A percentile compares a stretch with the other conserved stretches of the same genome.
These are phyloP conservation scores for Pterois miles DNA, from an alignment of 2,797 vertebrate species.

Conservation along the genomic window DNA sequence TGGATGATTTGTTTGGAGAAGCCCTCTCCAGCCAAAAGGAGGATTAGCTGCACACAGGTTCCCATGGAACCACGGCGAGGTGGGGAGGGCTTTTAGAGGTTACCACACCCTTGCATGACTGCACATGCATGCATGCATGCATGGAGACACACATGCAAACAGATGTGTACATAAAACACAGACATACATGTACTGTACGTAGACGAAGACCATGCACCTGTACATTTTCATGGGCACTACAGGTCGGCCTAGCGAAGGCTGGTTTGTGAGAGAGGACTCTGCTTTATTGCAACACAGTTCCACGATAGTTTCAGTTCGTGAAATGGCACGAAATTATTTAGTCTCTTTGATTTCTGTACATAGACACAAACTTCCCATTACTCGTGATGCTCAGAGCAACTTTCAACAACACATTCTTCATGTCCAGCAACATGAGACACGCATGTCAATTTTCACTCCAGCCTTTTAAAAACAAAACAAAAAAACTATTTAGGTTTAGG, in stretches of 20 bases:
- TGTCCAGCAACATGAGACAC: too few relatives aligned
- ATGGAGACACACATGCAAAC: slow-evolving; percentile 1
- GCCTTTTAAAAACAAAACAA: too few relatives aligned
- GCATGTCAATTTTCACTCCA: too few relatives aligned
- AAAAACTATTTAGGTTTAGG: too few relatives aligned
- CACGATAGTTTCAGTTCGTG: too few relatives aligned
- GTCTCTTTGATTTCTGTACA: too few relatives aligned
- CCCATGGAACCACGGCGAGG: slow-evolving; percentile 73
- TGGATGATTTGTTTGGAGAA: slow-evolving; percentile 81
- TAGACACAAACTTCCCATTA: too few relatives aligned
- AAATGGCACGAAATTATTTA: too few relatives aligned
- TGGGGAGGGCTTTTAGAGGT: slow-evolving; percentile 65
- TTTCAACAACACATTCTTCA: too few relatives aligned
- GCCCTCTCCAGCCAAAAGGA: slow-evolving; percentile 70
- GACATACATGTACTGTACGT: background rate
- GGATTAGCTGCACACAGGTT: slow-evolving; percentile 76
- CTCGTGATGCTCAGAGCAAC: too few relatives aligned
- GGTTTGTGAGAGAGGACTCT: too few relatives aligned
- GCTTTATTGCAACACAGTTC: too few relatives aligned
- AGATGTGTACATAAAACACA: background rate
- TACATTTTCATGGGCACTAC: background rate
- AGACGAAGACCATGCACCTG: background rate
- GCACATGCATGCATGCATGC: slow-evolving; percentile 10
- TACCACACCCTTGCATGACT: slow-evolving; percentile 28
- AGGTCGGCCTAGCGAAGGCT: background rate